Percentiles rank a stretch among this genome's conserved stretches.
Evolutionary conservation across 2,888 invertebrate genomes (phyloP).

Genomic region (Capitulum mitella): DNA sequence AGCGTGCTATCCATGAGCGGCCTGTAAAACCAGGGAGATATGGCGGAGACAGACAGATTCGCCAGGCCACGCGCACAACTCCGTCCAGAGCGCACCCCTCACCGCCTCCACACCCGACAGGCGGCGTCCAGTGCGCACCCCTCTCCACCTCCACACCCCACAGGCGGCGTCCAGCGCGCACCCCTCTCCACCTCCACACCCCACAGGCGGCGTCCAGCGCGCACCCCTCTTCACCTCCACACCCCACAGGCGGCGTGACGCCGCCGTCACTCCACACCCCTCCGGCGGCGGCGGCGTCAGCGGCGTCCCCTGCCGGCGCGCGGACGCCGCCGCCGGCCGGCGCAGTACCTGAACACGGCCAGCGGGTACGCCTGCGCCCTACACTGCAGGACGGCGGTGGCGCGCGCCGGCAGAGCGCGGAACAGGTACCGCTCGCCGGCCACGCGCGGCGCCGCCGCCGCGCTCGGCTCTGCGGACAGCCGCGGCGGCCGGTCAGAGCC

Average conservation of each 20-base stretch:
- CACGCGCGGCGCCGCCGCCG: slow-evolving; percentile 15
- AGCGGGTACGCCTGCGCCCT: slow-evolving; percentile 35
- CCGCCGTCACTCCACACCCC: not conserved
- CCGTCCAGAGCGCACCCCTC: not conserved
- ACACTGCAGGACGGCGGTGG: slow-evolving; percentile 36
- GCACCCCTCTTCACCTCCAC: not conserved
- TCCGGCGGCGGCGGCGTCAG: not conserved
- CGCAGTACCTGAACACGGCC: slow-evolving; percentile 30
- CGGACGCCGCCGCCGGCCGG: not conserved
- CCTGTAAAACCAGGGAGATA: slow-evolving; percentile 26
- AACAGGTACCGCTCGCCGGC: slow-evolving; percentile 23
- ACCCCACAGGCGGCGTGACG: not conserved
- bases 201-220: not conserved
- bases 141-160: not conserved
- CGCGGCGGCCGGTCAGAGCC: too few relatives aligned
- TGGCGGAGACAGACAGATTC: slow-evolving; percentile 1
- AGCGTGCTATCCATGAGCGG: slow-evolving; percentile 10
- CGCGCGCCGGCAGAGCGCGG: slow-evolving; percentile 31
- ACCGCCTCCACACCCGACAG: not conserved
- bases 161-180: not conserved
- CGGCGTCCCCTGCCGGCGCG: not conserved
- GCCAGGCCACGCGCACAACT: not conserved
- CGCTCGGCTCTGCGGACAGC: not conserved
- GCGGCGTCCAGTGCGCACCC: not conserved
- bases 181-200: not conserved